Conservation (phyloP, 1,140 invertebrate genomes). For the Ooceraea biroi region DNA sequence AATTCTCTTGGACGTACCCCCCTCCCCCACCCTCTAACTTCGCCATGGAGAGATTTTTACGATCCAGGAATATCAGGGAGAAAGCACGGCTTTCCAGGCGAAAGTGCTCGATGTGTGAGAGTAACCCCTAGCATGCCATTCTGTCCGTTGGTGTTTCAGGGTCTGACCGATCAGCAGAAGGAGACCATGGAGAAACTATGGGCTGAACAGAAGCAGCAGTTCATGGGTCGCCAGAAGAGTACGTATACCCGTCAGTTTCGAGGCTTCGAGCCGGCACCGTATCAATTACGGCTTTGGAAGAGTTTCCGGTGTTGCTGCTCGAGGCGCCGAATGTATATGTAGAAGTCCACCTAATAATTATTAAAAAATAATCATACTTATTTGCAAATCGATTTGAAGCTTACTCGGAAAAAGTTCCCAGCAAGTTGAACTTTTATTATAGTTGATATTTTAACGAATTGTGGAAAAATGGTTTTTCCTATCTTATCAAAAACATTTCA, state of each 20-base stretch:
- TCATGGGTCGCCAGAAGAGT: conserved; percentile 95
- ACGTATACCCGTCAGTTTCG: conserved; percentile 85
- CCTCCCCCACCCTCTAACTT: not conserved
- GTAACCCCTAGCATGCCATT: conserved; percentile 83
- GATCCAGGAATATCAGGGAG: conserved; percentile 40
- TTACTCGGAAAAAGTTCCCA: not conserved
- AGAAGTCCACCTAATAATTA: too few relatives aligned
- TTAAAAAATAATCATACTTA: too few relatives aligned
- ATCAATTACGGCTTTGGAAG: not conserved
- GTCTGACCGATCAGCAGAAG: conserved; percentile 93
- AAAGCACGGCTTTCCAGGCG: conserved; percentile 30
- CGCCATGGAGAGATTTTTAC: conserved; percentile 23
- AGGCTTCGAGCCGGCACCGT: not conserved
- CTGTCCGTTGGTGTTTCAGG: conserved; percentile 88
- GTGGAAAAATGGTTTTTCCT: not conserved
- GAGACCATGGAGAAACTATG: conserved; percentile 94
- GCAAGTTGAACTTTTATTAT: too few relatives aligned
- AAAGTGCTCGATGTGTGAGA: conserved; percentile 73
- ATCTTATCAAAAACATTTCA: not conserved
- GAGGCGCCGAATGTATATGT: not conserved
- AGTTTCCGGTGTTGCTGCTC: not conserved
- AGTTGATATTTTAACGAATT: not conserved
- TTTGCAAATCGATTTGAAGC: not conserved
- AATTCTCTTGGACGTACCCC: conserved; percentile 13
- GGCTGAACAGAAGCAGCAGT: conserved; percentile 94